These are phyloP conservation scores for Gari tellinella DNA, from an alignment of 2,888 invertebrate species.

Conservation along the genomic window DNA sequence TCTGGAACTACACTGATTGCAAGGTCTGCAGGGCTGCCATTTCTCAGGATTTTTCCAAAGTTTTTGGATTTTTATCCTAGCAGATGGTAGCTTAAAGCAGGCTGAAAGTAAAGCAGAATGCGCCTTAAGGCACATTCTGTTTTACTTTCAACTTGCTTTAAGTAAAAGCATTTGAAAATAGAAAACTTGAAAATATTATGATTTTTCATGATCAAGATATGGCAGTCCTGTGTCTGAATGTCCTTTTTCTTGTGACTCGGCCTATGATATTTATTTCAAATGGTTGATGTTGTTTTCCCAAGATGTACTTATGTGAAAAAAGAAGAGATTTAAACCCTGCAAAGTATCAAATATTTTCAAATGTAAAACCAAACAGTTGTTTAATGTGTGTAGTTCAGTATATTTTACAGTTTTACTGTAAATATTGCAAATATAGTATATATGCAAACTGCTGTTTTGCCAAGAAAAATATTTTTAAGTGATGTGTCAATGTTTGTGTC, in stretches of 20 bases:
- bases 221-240: background rate
- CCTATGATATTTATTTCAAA: constrained; percentile 10
- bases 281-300: constrained; percentile 6
- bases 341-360: constrained; percentile 16
- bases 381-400: constrained; percentile 1
- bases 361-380: background rate
- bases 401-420: constrained; percentile 6
- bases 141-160: too few relatives aligned
- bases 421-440: constrained; percentile 10
- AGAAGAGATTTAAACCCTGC: constrained; percentile 7
- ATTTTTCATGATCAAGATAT: too few relatives aligned
- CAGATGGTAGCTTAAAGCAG: too few relatives aligned
- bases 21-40: too few relatives aligned
- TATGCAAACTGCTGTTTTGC: constrained; percentile 46
- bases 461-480: constrained; percentile 26
- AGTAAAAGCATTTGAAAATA: too few relatives aligned
- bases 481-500: constrained; percentile 11
- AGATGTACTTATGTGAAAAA: background rate
- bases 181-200: too few relatives aligned
- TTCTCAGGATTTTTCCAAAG: too few relatives aligned
- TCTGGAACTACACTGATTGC: too few relatives aligned
- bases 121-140: too few relatives aligned
- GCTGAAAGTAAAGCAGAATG: too few relatives aligned
- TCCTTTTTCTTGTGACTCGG: background rate
- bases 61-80: too few relatives aligned